Base-by-base conservation (phyloP, 2,888 invertebrate species). In the Cephus spinipes region DNA sequence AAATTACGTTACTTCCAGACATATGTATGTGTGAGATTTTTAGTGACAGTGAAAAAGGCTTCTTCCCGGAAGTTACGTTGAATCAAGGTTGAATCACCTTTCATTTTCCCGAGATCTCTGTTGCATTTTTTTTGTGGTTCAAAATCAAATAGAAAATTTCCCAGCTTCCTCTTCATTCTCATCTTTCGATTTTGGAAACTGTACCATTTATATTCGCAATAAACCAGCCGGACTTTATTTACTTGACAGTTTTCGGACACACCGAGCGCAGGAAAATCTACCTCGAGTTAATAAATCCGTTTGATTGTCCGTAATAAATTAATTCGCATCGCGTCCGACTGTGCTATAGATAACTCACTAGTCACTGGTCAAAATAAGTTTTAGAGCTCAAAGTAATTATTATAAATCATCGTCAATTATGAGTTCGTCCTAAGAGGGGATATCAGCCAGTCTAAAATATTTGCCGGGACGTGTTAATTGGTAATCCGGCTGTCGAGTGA, bases 291-390 rank as follows among this genome's bases (percentile, higher is more conserved):
- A 33, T 71, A 71, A 71, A 71, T 71, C 71, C 12, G 71, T 33
- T 33, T 31, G 71, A 71, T 71, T 71, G 33, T 31, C 71, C 15
- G 31, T 71, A 71, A 71, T 71, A 71, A 31, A 71, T 71, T 71
- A 33, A 71, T 31, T 71, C 9, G 31, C 31, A 55, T 55, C 23
- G 6, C 9, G 23, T 55, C 23, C 55, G 23, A 55, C 9, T 55
- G 15, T 9, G 2, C 55, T 9, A 23, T 55, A 55, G 23, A 55
- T 23, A 55, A 55, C 15, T 55, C 55, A 23, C 55, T 55, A 23
- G 23, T 9, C 55, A 55, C 23, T 55, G 55, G 55, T 55, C 55
- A 55, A 23, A 55, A 55, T 55, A 55, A 55, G 23, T 23, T 2
- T 55, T 23, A 55, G 1, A 55, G 55, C 23, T 23, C 9, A 23